Base-by-base conservation (phyloP, 2,888 invertebrate species). In the Hyppa rectilinea region DNA sequence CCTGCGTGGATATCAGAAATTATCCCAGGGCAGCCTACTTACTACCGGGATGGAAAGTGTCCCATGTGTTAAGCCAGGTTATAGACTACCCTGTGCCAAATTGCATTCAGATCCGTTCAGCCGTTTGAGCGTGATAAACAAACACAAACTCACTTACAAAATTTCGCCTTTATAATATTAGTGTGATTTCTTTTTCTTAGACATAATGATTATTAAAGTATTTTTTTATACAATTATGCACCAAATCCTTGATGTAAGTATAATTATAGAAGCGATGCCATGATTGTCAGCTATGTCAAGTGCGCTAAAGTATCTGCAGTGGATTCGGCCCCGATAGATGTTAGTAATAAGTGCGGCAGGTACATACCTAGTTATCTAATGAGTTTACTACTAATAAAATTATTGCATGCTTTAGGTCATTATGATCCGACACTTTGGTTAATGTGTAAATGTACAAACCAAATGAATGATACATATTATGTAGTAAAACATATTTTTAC, bases 401-500 rank as follows among this genome's bases (percentile, higher is more conserved):
- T 36, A 43, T 47, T 36, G n/a, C 17, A 38, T 56, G 17, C 10
- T 64, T 49, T 40, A 0, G n/a, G 40, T 38, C 20, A 17, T 52
- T 52, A 36, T 31, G 23, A 55, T 50, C 26, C 7, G n/a, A 23
- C 31, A 43, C n/a, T 26, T 14, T 61, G n/a, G 34, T 20, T 26
- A n/a, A 62, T 9, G 17, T 6, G 59, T 36, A 36, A 43, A 26
- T 29, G 14, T 14, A 17, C n/a, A 36, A 26, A 62, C 31, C 43
- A 52, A 38, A 38, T 34, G 9, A 43, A 61, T n/a, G n/a, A n/a
- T 34, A 14, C 7, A 52, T 45, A 52, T 45, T 53, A 45, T 38
- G 36, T n/a, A 52, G 56, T 26, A 17, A 61, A 62, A 49, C 36
- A 43, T n/a, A n/a, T n/a, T n/a, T n/a, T n/a, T n/a, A n/a, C n/a